Evolutionary conservation across 2,113 vertebrate species (phyloP), one percentile per base, ranked within the genome.

Genomic region (Pyxicephalus adspersus): DNA sequence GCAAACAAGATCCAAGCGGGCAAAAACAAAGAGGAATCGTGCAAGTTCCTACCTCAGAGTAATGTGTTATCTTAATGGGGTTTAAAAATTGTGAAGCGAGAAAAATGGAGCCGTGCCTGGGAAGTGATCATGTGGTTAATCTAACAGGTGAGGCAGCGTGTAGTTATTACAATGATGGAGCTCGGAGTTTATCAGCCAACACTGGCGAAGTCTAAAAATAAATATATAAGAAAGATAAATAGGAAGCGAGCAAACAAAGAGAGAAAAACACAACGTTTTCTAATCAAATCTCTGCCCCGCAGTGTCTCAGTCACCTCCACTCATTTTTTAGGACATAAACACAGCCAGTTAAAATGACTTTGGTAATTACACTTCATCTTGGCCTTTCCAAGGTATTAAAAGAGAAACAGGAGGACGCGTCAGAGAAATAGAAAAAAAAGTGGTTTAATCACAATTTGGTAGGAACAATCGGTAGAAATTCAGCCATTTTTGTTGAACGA

Each of bases 361-460:
- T 64, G 45, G 67, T 83, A 87, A 86, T 86, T 67, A 83, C 55
- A 19, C 76, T 83, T 85, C 79, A 85, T 86, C 88, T 88, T 85
- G 80, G 88, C 87, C 86, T 86, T 80, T 74, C 77, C 50, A 25
- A 85, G 82, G 83, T 83, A 78, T 81, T 85, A 83, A 87, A 81
- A 80, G 85, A 87, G 85, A 83, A 88, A 19, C 84, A 66, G 79
- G 85, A 84, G 86, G 88, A 63, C 54, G n/a, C 60, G 0, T 86
- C 85, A 72, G 70, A 87, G 84, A 89, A 64, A 55, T 51, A 83
- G 67, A 80, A 82, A 77, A 83, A 81, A 84, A 63, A 77, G 83
- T 83, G 81, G 84, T 86, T 84, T 84, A 81, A 85, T 85, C 88
- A 83, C 81, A 77, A 85, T 87, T 87, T 76, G 70, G 84, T 83